Evolutionary conservation across 2,113 vertebrate genomes (phyloP), one percentile per base, ranked within the genome.

Genomic region (Cricetomys ansorgei): DNA sequence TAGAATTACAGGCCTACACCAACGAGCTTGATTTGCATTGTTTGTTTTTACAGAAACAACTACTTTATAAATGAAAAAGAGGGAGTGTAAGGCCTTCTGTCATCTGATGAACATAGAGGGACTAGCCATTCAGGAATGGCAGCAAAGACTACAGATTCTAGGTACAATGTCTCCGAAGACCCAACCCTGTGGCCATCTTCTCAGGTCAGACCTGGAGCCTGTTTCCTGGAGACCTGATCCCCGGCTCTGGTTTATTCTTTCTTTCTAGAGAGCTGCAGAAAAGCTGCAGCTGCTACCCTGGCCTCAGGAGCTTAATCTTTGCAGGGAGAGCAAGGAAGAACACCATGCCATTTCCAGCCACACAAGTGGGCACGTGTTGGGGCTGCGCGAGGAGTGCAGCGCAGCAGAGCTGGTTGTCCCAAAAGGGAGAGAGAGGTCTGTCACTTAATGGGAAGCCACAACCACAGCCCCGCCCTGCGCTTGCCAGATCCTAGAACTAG

Each of bases 361-460:
- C 15, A 81, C 45, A 64, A 64, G 13, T 34, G 7, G 48, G 48
- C 12, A 37, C 31, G 10, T 37, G 19, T 7, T 6, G 29, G 4
- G 3, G 16, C 27, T 2, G n/a, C 9, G 4, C 0, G 5, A n/a
- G 77, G 73, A 23, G 2, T 1, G 21, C 45, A 45, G 16, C 3
- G 29, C 37, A 13, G 4, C 40, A 17, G 15, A 15, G 29, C 6
- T 31, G 27, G 65, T 55, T 72, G 16, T 9, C 23, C 67, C 27
- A 16, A 40, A 5, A 77, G 50, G 5, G 11, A 81, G 29, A 55
- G 72, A 3, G 29, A 55, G 72, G 2, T 55, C 31, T 3, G 15
- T 34, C 37, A 5, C n/a, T 25, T 50, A 2, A 0, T 7, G 0
- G 1, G 0, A 16, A 12, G n/a, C 57, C 10, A 1, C 1, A 3